phyloP scores from a whole-genome alignment of 2,797 vertebrate species.

The Brachymystax lenok region DNA sequence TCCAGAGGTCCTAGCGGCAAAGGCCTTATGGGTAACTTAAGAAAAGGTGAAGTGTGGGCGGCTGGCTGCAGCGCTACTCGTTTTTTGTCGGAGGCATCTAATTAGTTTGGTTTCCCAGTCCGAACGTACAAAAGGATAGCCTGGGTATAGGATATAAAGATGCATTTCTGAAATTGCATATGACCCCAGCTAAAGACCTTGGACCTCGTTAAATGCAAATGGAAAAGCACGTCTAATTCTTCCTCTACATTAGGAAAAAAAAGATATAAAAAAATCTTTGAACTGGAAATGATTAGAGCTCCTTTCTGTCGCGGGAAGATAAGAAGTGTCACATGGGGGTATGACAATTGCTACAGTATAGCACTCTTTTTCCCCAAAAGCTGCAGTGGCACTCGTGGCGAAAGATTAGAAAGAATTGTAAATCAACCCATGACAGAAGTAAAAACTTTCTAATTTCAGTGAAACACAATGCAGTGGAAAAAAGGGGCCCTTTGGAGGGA shows the following conservation, averaged over 20 bases:
- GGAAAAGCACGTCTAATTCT: constrained; percentile 42
- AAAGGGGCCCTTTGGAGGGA: constrained; percentile 2
- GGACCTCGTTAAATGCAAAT: constrained; percentile 53
- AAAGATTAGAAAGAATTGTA: constrained; percentile 57
- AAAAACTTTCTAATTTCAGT: constrained; percentile 28
- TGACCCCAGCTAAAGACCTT: constrained; percentile 26
- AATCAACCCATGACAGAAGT: constrained; percentile 50
- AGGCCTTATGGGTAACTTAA: constrained; percentile 1
- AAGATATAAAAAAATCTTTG: constrained; percentile 23
- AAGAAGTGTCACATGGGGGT: not conserved
- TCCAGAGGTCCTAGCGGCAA: not conserved
- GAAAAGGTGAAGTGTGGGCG: constrained; percentile 12
- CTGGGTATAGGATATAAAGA: constrained; percentile 28
- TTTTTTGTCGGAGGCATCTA: constrained; percentile 25
- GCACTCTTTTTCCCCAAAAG: constrained; percentile 19
- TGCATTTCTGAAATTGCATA: constrained; percentile 32
- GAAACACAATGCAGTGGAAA: not conserved
- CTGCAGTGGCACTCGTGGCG: constrained; percentile 36
- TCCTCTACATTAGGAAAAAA: constrained; percentile 46
- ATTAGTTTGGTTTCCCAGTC: constrained; percentile 31
- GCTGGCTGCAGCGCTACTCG: constrained; percentile 10
- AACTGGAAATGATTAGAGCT: constrained; percentile 40
- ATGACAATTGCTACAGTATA: not conserved
- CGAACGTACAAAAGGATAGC: constrained; percentile 31
- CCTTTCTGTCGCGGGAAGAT: constrained; percentile 27